Conservation (phyloP, 2,888 invertebrate genomes). For the Pseudeuparius sepicola region DNA sequence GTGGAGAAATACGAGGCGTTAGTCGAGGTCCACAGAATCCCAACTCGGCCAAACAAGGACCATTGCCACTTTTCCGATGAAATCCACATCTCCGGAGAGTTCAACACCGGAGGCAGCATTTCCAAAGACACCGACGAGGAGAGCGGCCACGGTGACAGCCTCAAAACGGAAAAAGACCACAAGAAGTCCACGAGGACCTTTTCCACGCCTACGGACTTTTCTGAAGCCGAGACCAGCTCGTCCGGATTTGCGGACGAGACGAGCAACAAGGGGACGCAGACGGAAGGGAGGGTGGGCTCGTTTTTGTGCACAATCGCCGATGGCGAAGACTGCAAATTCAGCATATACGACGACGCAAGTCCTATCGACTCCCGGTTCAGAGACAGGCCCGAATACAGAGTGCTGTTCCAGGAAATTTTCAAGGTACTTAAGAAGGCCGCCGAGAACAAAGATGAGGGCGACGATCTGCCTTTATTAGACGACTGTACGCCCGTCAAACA, state of each 20-base stretch:
- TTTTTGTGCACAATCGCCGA: slow-evolving; percentile 77
- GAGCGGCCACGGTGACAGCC: slow-evolving; percentile 49
- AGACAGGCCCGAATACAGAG: slow-evolving; percentile 71
- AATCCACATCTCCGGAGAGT: slow-evolving; percentile 64
- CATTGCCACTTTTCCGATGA: slow-evolving; percentile 73
- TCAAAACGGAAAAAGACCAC: slow-evolving; percentile 36
- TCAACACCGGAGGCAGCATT: slow-evolving; percentile 46
- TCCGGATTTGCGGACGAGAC: slow-evolving; percentile 77
- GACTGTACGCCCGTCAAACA: slow-evolving; percentile 42
- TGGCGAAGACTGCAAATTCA: slow-evolving; percentile 76
- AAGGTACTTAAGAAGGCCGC: slow-evolving; percentile 74
- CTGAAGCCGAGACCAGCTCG: slow-evolving; percentile 76
- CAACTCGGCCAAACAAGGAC: slow-evolving; percentile 43
- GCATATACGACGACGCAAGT: slow-evolving; percentile 68
- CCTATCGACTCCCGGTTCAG: slow-evolving; percentile 74
- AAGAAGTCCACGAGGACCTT: slow-evolving; percentile 46
- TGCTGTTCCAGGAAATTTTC: slow-evolving; percentile 75
- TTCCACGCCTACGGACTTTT: slow-evolving; percentile 73
- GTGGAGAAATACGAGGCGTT: slow-evolving; percentile 81
- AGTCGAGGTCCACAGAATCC: slow-evolving; percentile 62
- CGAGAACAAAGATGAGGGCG: slow-evolving; percentile 71
- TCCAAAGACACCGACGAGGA: slow-evolving; percentile 53
- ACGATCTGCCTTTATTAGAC: slow-evolving; percentile 61
- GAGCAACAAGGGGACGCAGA: slow-evolving; percentile 73
- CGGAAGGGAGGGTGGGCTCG: slow-evolving; percentile 68